Evolutionary conservation across 2,797 vertebrate genomes (phyloP).

Genomic region (Nannoperca australis): DNA sequence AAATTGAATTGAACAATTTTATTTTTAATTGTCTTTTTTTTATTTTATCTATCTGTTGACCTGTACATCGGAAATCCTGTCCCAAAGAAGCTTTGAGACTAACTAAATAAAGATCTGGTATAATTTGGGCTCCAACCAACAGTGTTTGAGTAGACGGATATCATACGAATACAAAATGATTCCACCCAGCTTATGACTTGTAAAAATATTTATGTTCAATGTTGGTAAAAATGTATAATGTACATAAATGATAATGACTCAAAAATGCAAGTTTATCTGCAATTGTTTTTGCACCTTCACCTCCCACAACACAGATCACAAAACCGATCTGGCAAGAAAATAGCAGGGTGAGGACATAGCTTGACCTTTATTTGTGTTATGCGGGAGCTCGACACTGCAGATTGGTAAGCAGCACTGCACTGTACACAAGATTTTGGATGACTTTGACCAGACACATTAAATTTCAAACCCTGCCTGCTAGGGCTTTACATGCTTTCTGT

Average conservation of each 20-base stretch:
- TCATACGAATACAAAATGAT: neutral
- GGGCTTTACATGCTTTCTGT: neutral
- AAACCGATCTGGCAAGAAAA: neutral
- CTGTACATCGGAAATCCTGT: too few species aligned
- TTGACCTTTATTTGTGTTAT: conserved; percentile 24
- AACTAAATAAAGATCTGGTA: neutral
- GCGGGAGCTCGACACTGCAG: neutral
- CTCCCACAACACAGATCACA: neutral
- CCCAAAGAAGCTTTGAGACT: neutral
- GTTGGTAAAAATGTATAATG: neutral
- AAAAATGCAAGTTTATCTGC: neutral
- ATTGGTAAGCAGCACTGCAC: conserved; percentile 9
- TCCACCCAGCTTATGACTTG: neutral
- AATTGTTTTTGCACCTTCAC: neutral
- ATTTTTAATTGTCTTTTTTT: too few species aligned
- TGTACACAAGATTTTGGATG: conserved; percentile 18
- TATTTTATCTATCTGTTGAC: too few species aligned
- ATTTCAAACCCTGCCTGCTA: conserved; percentile 2
- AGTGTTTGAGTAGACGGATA: neutral
- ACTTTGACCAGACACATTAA: conserved; percentile 18
- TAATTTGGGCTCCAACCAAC: neutral
- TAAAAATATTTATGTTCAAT: neutral
- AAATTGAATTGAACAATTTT: too few species aligned
- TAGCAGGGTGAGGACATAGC: neutral
- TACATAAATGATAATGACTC: neutral